Percentiles rank a stretch among this genome's conserved stretches.
Evolutionary conservation across 2,113 vertebrate genomes (phyloP).

Genomic region (Oryzias celebensis): DNA sequence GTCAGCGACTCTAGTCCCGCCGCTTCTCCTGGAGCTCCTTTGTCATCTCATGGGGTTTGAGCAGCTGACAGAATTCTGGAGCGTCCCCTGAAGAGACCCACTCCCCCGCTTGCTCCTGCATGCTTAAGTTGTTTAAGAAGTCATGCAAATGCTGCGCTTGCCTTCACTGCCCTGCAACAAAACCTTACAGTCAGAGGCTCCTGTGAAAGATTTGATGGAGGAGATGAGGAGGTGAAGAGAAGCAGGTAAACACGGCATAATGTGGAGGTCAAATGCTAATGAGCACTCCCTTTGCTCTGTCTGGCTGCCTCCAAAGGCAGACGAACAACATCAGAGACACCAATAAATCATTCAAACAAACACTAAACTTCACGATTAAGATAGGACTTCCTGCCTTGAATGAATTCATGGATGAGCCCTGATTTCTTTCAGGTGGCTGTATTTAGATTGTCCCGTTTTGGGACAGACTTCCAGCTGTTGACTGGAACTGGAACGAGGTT

Average conservation of each 20-base stretch:
- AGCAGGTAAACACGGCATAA: conserved; percentile 72
- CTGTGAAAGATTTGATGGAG: conserved; percentile 55
- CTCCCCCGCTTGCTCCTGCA: conserved; percentile 36
- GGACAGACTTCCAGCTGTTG: conserved; percentile 15
- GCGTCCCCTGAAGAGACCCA: conserved; percentile 56
- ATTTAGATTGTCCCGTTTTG: conserved; percentile 52
- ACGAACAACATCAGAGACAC: conserved; percentile 39
- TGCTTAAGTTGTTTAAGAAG: conserved; percentile 64
- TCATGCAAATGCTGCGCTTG: conserved; percentile 72
- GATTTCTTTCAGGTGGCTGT: conserved; percentile 52
- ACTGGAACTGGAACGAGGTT: conserved; percentile 52
- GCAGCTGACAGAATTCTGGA: conserved; percentile 63
- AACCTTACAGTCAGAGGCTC: conserved; percentile 55
- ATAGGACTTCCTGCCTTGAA: conserved; percentile 26
- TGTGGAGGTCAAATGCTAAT: conserved; percentile 77
- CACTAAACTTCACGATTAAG: conserved; percentile 47
- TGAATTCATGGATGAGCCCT: conserved; percentile 39
- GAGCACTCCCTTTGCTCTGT: conserved; percentile 59
- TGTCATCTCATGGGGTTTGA: conserved; percentile 51
- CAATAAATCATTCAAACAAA: conserved; percentile 72
- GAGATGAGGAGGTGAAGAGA: conserved; percentile 61
- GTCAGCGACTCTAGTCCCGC: conserved; percentile 36
- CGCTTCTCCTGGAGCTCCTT: conserved; percentile 46
- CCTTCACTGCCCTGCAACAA: conserved; percentile 59
- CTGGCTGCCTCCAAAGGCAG: conserved; percentile 63